These are phyloP conservation scores for Entosphenus tridentatus DNA, from an alignment of 2,113 vertebrate species.

Conservation along the genomic window DNA sequence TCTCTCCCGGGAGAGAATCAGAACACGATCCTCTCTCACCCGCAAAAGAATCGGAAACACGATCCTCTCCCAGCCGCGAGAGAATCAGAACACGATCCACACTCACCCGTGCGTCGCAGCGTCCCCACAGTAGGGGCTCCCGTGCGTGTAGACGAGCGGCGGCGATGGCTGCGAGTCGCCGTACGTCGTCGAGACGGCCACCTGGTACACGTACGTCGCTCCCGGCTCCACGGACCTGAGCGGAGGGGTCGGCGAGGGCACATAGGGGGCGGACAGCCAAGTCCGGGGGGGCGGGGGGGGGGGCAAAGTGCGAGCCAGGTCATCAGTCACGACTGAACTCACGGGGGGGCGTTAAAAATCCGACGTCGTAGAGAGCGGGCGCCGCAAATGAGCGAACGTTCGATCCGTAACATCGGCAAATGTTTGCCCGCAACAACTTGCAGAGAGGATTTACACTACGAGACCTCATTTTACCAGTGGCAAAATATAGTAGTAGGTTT, in stretches of 20 bases:
- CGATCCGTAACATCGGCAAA: no score
- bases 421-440: no score
- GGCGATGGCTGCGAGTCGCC: constrained; percentile 43
- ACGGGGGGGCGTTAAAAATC: background rate
- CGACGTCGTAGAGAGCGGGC: no score
- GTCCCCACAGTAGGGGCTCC: constrained; percentile 56
- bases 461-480: no score
- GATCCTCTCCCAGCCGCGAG: no score
- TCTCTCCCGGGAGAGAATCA: no score
- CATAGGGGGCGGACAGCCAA: background rate
- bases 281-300: background rate
- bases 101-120: constrained; percentile 42
- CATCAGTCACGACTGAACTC: background rate
- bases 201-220: constrained; percentile 41
- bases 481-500: no score
- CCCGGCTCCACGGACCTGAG: constrained; percentile 40
- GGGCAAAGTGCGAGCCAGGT: background rate
- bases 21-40: no score
- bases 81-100: no score
- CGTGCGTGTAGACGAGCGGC: constrained; percentile 35
- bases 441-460: no score
- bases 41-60: no score
- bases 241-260: constrained; percentile 8
- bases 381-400: no score
- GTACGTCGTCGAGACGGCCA: constrained; percentile 38